These are phyloP conservation scores for Nibea coibor DNA, from an alignment of 2,113 vertebrate genomes.

Conservation along the genomic window DNA sequence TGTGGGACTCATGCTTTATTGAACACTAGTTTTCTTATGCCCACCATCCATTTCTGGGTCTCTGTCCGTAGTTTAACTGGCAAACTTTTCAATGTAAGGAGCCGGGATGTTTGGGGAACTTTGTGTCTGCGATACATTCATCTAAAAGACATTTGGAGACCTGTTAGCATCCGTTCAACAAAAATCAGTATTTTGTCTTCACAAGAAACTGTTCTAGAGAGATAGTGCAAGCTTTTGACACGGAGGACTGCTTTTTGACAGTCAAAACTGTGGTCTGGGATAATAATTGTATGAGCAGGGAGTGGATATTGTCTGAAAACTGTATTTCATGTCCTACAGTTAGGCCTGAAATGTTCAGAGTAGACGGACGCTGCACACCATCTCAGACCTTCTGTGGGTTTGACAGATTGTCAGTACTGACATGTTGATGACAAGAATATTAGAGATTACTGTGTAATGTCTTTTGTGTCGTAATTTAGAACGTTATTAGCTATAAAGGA, in stretches of 20 bases:
- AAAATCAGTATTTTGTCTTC: not conserved
- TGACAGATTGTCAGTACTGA: not conserved
- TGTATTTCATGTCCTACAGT: not conserved
- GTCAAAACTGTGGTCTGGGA: too few relatives aligned
- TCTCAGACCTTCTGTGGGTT: too few relatives aligned
- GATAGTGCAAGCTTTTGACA: not conserved
- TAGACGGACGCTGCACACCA: not conserved
- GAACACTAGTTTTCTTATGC: conserved; percentile 19
- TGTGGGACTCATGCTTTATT: conserved; percentile 44
- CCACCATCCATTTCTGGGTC: conserved; percentile 12
- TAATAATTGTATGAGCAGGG: not conserved
- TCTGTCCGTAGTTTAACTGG: conserved; percentile 7
- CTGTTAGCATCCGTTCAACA: not conserved
- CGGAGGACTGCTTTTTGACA: too few relatives aligned
- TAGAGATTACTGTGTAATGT: not conserved
- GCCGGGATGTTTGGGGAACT: not conserved
- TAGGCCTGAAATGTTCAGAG: not conserved
- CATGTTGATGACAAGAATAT: not conserved
- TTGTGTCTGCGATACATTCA: not conserved
- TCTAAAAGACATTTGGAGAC: not conserved
- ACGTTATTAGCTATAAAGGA: not conserved
- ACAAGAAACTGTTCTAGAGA: not conserved
- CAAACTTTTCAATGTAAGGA: conserved; percentile 1
- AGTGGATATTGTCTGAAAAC: not conserved
- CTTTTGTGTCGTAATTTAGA: not conserved